phyloP scores from a whole-genome alignment of 2,113 vertebrate genomes.

The Chaetorhynchus papuensis region DNA sequence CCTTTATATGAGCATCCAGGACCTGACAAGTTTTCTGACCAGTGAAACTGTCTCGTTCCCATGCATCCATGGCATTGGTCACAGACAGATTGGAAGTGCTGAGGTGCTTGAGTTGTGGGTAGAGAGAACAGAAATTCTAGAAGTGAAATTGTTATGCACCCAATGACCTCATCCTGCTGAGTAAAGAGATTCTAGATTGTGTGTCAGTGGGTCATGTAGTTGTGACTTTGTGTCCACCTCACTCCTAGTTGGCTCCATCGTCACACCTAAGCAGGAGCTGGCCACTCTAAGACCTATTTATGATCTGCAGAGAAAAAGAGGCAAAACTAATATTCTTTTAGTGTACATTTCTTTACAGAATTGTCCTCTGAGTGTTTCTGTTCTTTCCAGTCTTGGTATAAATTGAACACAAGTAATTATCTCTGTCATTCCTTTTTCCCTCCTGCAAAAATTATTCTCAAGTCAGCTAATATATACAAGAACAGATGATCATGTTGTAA shows the following conservation, averaged over 20 bases:
- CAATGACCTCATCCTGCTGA: not conserved
- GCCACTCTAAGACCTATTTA: not conserved
- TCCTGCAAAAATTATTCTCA: not conserved
- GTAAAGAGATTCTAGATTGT: not conserved
- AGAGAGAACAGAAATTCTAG: not conserved
- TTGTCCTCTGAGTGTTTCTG: not conserved
- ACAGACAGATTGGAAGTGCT: not conserved
- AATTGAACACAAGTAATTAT: not conserved
- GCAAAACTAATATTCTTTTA: not conserved
- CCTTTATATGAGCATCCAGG: not conserved
- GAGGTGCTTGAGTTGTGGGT: not conserved
- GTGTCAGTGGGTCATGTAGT: not conserved
- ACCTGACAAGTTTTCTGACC: not conserved
- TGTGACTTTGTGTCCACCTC: not conserved
- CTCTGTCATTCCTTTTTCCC: not conserved
- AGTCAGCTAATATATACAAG: not conserved
- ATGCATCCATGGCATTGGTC: not conserved
- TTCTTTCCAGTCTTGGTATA: not conserved
- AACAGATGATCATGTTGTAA: not conserved
- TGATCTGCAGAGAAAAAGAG: not conserved
- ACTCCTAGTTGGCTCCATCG: not conserved
- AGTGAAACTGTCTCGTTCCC: not conserved
- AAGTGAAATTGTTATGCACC: not conserved
- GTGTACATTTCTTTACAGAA: not conserved
- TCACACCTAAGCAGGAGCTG: not conserved